Percentiles rank a stretch among this genome's conserved stretches.
phyloP scores from a whole-genome alignment of 2,888 invertebrate species.

The Hedya salicella region DNA sequence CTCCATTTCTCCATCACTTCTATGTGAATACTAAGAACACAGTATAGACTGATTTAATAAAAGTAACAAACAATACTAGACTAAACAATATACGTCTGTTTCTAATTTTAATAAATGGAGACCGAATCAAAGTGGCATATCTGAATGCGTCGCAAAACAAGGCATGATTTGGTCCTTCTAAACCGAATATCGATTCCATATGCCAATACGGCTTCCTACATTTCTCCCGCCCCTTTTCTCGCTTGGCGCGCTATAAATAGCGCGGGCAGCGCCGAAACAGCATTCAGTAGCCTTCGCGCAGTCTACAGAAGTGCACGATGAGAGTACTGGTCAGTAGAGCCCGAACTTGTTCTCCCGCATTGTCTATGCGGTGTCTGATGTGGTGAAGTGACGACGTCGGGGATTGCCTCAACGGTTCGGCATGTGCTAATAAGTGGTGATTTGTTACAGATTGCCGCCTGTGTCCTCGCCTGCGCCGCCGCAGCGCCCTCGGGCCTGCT shows the following conservation, averaged over 20 bases:
- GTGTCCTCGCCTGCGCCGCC: slow-evolving; percentile 66
- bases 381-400: slow-evolving; percentile 20
- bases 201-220: slow-evolving; percentile 59
- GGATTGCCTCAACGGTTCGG: slow-evolving; percentile 4
- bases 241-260: slow-evolving; percentile 73
- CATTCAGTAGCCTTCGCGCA: slow-evolving; percentile 84
- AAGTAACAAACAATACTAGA: too few species aligned
- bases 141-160: not conserved
- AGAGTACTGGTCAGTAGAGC: slow-evolving; percentile 79
- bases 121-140: slow-evolving; percentile 1
- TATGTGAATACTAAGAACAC: too few species aligned
- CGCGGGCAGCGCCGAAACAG: slow-evolving; percentile 69
- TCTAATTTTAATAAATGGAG: not conserved
- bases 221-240: slow-evolving; percentile 64
- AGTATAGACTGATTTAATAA: too few species aligned
- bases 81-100: not conserved
- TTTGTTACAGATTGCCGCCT: slow-evolving; percentile 82
- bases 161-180: slow-evolving; percentile 16
- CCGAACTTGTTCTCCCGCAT: not conserved
- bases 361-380: not conserved
- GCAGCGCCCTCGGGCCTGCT: slow-evolving; percentile 49
- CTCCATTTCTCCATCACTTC: too few species aligned
- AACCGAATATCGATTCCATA: slow-evolving; percentile 27
- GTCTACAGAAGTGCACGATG: slow-evolving; percentile 85
- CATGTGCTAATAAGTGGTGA: slow-evolving; percentile 47